Conservation (phyloP, 2,797 vertebrate genomes). For the Coilia nasus region DNA sequence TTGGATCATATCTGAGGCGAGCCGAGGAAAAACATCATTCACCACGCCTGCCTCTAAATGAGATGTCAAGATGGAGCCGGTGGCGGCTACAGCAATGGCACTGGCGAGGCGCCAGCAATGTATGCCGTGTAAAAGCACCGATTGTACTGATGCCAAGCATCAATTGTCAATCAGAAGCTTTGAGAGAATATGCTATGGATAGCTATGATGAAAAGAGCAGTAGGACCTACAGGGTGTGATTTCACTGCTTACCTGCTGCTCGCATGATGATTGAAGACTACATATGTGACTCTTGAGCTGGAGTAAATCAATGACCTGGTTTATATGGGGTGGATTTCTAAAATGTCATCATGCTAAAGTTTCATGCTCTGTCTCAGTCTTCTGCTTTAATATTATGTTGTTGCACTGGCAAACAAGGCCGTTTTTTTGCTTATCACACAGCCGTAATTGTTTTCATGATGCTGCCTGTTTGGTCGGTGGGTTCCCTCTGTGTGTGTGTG, state of each 20-base stretch:
- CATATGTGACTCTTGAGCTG: not conserved
- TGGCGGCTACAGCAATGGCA: not conserved
- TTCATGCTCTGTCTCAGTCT: not conserved
- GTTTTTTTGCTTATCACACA: not conserved
- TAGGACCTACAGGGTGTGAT: not conserved
- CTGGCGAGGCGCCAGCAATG: not conserved
- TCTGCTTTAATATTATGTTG: slow-evolving; percentile 1
- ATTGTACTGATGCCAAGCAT: not conserved
- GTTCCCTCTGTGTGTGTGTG: not conserved
- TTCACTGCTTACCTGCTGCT: not conserved
- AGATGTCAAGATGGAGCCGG: slow-evolving; percentile 23
- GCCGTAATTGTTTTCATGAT: not conserved
- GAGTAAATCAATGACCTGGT: not conserved
- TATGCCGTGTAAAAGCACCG: not conserved
- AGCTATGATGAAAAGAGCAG: not conserved
- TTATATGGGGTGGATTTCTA: not conserved
- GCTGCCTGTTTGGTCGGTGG: not conserved
- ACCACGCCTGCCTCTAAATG: not conserved
- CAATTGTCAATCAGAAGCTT: not conserved
- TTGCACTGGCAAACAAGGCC: not conserved
- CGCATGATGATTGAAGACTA: not conserved
- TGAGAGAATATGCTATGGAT: not conserved
- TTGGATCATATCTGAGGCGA: slow-evolving; percentile 23
- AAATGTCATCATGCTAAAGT: not conserved
- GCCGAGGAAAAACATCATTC: slow-evolving; percentile 5